Conservation (phyloP, 2,113 vertebrate genomes). For the Podarcis muralis region DNA sequence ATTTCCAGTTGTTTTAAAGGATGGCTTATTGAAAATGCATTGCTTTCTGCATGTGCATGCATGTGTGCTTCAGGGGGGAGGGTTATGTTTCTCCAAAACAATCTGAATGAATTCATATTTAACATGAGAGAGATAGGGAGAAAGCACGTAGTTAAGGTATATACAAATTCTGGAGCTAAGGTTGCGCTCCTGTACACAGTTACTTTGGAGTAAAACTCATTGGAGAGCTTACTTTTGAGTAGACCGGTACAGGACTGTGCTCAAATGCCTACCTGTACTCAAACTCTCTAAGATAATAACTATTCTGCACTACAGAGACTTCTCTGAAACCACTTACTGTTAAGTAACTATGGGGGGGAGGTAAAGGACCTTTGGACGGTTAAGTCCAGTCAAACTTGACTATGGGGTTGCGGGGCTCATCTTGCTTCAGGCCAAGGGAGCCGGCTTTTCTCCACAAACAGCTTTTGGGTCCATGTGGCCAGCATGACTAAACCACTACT, state of each 20-base stretch:
- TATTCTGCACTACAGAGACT: too few relatives aligned
- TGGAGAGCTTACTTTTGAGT: not conserved
- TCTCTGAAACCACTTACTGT: too few relatives aligned
- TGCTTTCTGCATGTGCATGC: conserved; percentile 26
- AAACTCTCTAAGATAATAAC: too few relatives aligned
- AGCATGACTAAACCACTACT: too few relatives aligned
- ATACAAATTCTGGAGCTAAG: conserved; percentile 50
- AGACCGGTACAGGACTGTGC: not conserved
- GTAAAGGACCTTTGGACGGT: too few relatives aligned
- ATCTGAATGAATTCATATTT: conserved; percentile 36
- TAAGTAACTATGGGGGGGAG: too few relatives aligned
- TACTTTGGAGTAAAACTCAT: not conserved
- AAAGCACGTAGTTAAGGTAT: conserved; percentile 44
- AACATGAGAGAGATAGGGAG: not conserved
- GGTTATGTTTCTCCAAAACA: conserved; percentile 45
- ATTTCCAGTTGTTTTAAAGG: conserved; percentile 64
- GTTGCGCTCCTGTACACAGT: not conserved
- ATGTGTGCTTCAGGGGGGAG: conserved; percentile 24
- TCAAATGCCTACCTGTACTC: not conserved
- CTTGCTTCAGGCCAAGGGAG: too few relatives aligned
- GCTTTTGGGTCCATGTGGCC: too few relatives aligned
- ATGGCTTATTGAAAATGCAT: conserved; percentile 62
- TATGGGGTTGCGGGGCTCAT: too few relatives aligned
- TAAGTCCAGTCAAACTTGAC: too few relatives aligned
- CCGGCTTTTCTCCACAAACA: too few relatives aligned